Percentiles rank a stretch among this genome's conserved stretches.
phyloP scores from a whole-genome alignment of 1,140 invertebrate genomes.

The Drosophila carrolli region DNA sequence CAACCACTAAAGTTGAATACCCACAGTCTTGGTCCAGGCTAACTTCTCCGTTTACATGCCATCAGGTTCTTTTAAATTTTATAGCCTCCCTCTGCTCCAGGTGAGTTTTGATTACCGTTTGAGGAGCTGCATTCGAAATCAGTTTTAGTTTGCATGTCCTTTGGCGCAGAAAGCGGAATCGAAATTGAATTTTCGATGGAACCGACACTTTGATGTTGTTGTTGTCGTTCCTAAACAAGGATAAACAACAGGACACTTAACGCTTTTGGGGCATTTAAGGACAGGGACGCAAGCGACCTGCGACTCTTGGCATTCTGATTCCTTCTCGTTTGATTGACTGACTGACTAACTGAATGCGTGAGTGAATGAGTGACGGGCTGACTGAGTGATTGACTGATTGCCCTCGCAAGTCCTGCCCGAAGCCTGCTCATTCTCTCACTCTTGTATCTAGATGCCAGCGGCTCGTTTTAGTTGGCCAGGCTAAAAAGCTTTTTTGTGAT shows the following conservation, averaged over 20 bases:
- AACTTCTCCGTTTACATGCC: constrained; percentile 67
- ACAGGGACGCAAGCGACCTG: constrained; percentile 8
- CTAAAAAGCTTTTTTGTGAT: constrained; percentile 73
- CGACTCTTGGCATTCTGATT: constrained; percentile 42
- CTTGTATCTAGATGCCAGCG: constrained; percentile 8
- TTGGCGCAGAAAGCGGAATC: constrained; percentile 70
- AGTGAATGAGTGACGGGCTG: constrained; percentile 29
- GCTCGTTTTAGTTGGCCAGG: constrained; percentile 33
- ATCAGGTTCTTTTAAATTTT: constrained; percentile 55
- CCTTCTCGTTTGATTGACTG: constrained; percentile 55
- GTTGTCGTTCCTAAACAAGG: constrained; percentile 23
- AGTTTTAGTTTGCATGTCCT: constrained; percentile 79
- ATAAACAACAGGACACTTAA: constrained; percentile 54
- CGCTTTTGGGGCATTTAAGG: constrained; percentile 48
- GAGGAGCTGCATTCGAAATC: constrained; percentile 76
- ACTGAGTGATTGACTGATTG: constrained; percentile 70
- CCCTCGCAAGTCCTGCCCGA: constrained; percentile 30
- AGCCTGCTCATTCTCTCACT: neutral
- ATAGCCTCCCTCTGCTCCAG: constrained; percentile 18
- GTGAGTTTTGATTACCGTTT: constrained; percentile 49
- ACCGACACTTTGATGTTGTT: constrained; percentile 66
- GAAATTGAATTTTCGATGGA: constrained; percentile 65
- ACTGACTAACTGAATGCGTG: constrained; percentile 41
- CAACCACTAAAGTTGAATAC: constrained; percentile 24
- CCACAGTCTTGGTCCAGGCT: constrained; percentile 9